Conservation (phyloP, 1,140 invertebrate species). For the Caenorhabditis tropicalis region DNA sequence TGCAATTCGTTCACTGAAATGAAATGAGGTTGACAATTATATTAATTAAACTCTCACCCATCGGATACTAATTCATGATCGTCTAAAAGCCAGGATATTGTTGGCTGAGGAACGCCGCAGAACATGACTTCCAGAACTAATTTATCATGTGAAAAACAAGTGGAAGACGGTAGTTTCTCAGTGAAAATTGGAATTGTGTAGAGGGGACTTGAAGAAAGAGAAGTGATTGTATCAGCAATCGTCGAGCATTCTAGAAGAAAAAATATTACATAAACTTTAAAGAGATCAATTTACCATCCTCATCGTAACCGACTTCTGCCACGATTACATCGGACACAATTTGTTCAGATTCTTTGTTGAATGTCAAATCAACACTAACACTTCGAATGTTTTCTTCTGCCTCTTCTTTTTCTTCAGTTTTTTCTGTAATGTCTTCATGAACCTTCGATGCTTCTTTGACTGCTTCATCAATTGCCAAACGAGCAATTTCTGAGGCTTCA, state of each 20-base stretch:
- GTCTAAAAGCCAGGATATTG: slow-evolving; percentile 3
- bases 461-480: neutral
- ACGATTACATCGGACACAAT: slow-evolving; percentile 47
- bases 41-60: neutral
- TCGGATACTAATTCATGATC: neutral
- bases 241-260: slow-evolving; percentile 56
- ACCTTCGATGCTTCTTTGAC: neutral
- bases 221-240: slow-evolving; percentile 53
- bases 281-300: slow-evolving; percentile 40
- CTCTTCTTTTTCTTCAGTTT: too few relatives aligned
- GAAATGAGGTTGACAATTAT: neutral
- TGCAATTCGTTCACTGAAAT: slow-evolving; percentile 4
- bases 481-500: neutral
- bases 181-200: slow-evolving; percentile 45
- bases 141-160: neutral
- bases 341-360: slow-evolving; percentile 9
- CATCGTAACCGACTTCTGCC: slow-evolving; percentile 53
- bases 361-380: slow-evolving; percentile 47
- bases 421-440: neutral
- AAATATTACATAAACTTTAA: neutral
- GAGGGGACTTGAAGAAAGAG: slow-evolving; percentile 45
- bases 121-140: neutral
- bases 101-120: slow-evolving; percentile 15
- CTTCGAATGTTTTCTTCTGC: neutral
- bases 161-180: neutral